A percentile compares a stretch with the other conserved stretches of the same genome.
These are phyloP conservation scores for Troides helena DNA, from an alignment of 2,888 invertebrate genomes.

Conservation along the genomic window DNA sequence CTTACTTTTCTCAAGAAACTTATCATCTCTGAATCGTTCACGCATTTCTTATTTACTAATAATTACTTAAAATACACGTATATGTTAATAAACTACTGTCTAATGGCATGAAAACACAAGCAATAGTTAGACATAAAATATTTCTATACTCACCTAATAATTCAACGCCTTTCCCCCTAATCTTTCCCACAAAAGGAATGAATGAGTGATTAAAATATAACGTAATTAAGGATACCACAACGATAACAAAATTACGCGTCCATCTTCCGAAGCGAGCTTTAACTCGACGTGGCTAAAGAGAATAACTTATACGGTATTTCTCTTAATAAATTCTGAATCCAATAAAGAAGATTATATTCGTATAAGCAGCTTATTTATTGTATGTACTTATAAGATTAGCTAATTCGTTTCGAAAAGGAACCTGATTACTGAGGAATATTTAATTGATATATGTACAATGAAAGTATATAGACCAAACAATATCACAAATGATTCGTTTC, in stretches of 20 bases:
- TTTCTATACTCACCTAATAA: conserved; percentile 22
- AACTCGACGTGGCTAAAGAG: conserved; percentile 29
- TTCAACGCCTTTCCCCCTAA: conserved; percentile 23
- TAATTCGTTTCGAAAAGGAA: conserved; percentile 17
- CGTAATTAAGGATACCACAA: conserved; percentile 31
- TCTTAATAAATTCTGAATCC: conserved; percentile 30
- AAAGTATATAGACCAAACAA: not conserved
- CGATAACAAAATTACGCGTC: conserved; percentile 31
- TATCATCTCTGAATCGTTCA: too few species aligned
- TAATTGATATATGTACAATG: conserved; percentile 1
- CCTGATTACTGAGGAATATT: conserved; percentile 6
- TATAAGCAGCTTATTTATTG: conserved; percentile 25
- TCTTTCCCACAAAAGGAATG: conserved; percentile 28
- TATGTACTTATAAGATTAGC: conserved; percentile 22
- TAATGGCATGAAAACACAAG: too few species aligned
- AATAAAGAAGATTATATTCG: conserved; percentile 30
- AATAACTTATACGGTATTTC: conserved; percentile 30
- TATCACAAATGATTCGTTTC: not conserved
- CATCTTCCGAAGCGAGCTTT: conserved; percentile 27
- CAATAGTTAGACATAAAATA: conserved; percentile 9
- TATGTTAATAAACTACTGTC: too few species aligned
- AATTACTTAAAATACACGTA: too few species aligned
- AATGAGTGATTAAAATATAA: conserved; percentile 30
- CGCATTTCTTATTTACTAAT: too few species aligned
- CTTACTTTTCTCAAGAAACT: too few species aligned